Evolutionary conservation across 2,797 vertebrate species (phyloP).

Genomic region (Sebastolobus altivelis): DNA sequence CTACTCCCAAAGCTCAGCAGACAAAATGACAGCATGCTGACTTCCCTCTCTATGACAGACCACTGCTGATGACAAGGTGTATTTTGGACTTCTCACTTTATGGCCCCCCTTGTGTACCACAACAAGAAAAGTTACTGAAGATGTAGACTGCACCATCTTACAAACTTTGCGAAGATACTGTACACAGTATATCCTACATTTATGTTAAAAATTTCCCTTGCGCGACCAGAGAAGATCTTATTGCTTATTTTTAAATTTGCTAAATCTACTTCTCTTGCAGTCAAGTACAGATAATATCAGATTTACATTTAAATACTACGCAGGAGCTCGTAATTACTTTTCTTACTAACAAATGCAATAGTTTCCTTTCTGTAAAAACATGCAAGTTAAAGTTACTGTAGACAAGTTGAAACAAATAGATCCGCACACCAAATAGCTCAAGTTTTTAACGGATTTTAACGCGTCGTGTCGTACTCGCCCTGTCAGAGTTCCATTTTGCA

Average conservation of each 20-base stretch:
- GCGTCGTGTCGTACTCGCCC: too few relatives aligned
- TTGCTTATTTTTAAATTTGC: not conserved
- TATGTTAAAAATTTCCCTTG: not conserved
- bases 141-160: slow-evolving; percentile 16
- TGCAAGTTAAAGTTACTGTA: not conserved
- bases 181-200: not conserved
- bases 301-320: not conserved
- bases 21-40: slow-evolving; percentile 74
- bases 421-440: too few relatives aligned
- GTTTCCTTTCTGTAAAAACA: not conserved
- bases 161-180: slow-evolving; percentile 8
- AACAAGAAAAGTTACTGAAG: slow-evolving; percentile 42
- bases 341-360: not conserved
- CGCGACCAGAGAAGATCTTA: not conserved
- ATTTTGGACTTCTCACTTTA: slow-evolving; percentile 65
- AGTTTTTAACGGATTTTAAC: too few relatives aligned
- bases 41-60: slow-evolving; percentile 66
- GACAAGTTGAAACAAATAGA: too few relatives aligned
- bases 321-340: not conserved
- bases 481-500: not conserved
- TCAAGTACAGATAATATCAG: not conserved
- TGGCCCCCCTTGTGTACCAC: slow-evolving; percentile 39
- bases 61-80: slow-evolving; percentile 72
- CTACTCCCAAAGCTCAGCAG: slow-evolving; percentile 54
- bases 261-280: not conserved